phyloP scores from a whole-genome alignment of 2,797 vertebrate species.

The Aldrovandia affinis region DNA sequence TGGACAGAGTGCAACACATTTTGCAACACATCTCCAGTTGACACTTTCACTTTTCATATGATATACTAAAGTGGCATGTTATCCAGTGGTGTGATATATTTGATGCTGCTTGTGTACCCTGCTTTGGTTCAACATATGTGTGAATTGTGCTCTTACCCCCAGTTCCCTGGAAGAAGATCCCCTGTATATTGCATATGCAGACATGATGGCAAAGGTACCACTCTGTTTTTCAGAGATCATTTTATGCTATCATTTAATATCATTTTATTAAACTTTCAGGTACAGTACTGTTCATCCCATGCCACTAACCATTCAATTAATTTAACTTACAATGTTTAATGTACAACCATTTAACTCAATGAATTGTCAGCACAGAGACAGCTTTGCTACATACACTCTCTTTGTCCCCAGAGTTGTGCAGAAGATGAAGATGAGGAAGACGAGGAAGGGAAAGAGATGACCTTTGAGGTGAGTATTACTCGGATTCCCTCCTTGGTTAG shows the following conservation, averaged over 20 bases:
- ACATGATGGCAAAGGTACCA: slow-evolving; percentile 98
- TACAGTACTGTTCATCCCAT: neutral
- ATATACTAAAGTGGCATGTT: neutral
- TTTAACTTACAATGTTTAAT: neutral
- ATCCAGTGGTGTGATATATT: neutral
- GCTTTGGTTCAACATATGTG: neutral
- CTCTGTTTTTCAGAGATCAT: neutral
- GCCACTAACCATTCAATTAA: neutral
- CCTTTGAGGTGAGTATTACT: slow-evolving; percentile 85
- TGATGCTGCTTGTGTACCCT: slow-evolving; percentile 41
- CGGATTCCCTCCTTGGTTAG: neutral
- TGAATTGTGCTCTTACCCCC: slow-evolving; percentile 38
- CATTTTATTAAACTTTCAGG: neutral
- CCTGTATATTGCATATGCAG: slow-evolving; percentile 93
- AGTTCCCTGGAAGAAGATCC: slow-evolving; percentile 92
- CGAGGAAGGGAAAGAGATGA: slow-evolving; percentile 92
- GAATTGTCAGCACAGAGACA: neutral
- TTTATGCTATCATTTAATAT: neutral
- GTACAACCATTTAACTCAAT: neutral
- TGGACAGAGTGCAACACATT: too few species aligned
- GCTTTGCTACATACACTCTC: slow-evolving; percentile 25
- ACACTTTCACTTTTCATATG: neutral
- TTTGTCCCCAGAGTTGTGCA: slow-evolving; percentile 71
- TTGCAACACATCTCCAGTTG: neutral
- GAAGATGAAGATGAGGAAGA: slow-evolving; percentile 87